phyloP scores from a whole-genome alignment of 2,888 invertebrate species.

The Limenitis arthemis region DNA sequence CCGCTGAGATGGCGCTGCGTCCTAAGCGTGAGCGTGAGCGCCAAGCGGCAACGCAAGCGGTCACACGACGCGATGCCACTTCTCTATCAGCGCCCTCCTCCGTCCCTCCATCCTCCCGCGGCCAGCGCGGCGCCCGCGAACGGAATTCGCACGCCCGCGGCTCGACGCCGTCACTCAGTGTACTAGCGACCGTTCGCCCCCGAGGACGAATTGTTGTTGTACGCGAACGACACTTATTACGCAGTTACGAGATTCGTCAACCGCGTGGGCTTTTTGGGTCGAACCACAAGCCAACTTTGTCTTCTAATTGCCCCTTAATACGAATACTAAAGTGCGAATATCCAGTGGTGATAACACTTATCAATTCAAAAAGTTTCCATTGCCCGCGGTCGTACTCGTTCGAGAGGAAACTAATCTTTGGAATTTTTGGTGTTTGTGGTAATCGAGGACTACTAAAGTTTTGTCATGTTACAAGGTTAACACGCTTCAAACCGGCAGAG shows the following conservation, averaged over 20 bases:
- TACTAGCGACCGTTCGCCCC: conserved; percentile 63
- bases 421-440: conserved; percentile 42
- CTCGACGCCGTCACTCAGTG: conserved; percentile 59
- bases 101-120: conserved; percentile 36
- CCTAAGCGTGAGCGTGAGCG: conserved; percentile 29
- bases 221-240: conserved; percentile 60
- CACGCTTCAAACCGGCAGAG: conserved; percentile 65
- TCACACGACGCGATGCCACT: conserved; percentile 52
- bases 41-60: conserved; percentile 11
- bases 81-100: conserved; percentile 52
- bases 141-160: conserved; percentile 45
- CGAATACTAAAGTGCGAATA: conserved; percentile 19
- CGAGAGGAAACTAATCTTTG: conserved; percentile 27
- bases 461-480: conserved; percentile 71
- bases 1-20: conserved; percentile 36
- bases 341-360: conserved; percentile 61
- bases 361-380: conserved; percentile 59
- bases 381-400: conserved; percentile 45
- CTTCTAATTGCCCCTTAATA: conserved; percentile 5
- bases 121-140: conserved; percentile 49
- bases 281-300: conserved; percentile 13
- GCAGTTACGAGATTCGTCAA: conserved; percentile 58
- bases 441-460: conserved; percentile 50
- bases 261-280: conserved; percentile 55
- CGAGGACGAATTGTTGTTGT: conserved; percentile 50